Percentiles rank a stretch among this genome's conserved stretches.
Conservation (phyloP, 1,140 invertebrate species). For the Macrobrachium rosenbergii region DNA sequence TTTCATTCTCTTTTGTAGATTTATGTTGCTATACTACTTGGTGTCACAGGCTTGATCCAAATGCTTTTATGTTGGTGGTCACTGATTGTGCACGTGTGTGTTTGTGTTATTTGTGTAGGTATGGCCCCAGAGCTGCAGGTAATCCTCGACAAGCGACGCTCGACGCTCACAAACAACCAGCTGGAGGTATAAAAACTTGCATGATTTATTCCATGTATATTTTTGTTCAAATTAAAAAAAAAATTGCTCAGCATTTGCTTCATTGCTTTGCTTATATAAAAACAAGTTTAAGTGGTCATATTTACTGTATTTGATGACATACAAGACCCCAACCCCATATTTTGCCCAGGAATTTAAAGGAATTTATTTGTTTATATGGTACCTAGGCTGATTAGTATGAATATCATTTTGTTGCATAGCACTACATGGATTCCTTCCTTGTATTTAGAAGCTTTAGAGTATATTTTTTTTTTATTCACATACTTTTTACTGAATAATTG, state of each 20-base stretch:
- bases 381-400: not conserved
- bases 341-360: not conserved
- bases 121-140: slow-evolving; percentile 53
- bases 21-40: not conserved
- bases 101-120: slow-evolving; percentile 57
- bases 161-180: slow-evolving; percentile 58
- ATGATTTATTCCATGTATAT: slow-evolving; percentile 32
- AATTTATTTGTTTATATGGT: not conserved
- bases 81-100: slow-evolving; percentile 58
- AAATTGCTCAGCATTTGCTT: not conserved
- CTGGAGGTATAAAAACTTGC: slow-evolving; percentile 54
- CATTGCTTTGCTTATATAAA: not conserved
- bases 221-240: not conserved
- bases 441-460: not conserved
- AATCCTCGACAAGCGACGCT: slow-evolving; percentile 57
- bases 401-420: not conserved
- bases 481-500: not conserved
- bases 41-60: not conserved
- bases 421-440: too few species aligned
- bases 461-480: slow-evolving; percentile 1
- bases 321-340: not conserved
- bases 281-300: not conserved
- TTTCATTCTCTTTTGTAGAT: not conserved
- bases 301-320: too few species aligned
- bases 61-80: slow-evolving; percentile 7